Percentiles rank a stretch among this genome's conserved stretches.
Conservation (phyloP, 2,888 invertebrate genomes). For the Clusia tigrina region DNA sequence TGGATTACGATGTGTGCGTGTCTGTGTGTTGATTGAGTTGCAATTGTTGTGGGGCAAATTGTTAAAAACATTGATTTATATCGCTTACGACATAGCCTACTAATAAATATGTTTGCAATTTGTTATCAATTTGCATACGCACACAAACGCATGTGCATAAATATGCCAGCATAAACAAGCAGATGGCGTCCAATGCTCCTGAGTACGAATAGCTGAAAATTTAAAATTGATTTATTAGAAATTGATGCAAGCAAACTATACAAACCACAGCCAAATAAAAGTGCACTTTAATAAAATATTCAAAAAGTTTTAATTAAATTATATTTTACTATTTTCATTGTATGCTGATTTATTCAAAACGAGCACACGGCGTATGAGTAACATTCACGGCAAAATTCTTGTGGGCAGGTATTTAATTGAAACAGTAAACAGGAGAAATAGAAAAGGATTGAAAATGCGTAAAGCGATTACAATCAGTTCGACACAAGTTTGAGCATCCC, state of each 20-base stretch:
- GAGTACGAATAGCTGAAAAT: too few relatives aligned
- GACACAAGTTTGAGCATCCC: too few relatives aligned
- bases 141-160: conserved; percentile 19
- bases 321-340: too few relatives aligned
- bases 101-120: conserved; percentile 40
- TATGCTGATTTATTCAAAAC: too few relatives aligned
- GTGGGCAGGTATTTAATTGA: too few relatives aligned
- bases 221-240: conserved; percentile 11
- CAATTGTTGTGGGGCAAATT: not conserved
- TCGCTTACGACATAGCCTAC: conserved; percentile 33
- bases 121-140: conserved; percentile 38
- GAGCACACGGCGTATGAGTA: conserved; percentile 3
- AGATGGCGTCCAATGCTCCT: not conserved
- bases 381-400: too few relatives aligned
- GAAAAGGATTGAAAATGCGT: too few relatives aligned
- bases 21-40: not conserved
- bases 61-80: conserved; percentile 30
- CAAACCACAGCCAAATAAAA: not conserved
- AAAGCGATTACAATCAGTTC: too few relatives aligned
- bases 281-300: too few relatives aligned
- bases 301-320: too few relatives aligned
- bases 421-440: too few relatives aligned
- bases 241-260: not conserved
- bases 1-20: not conserved
- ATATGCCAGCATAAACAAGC: not conserved